Conservation (phyloP, 92 coral and sea anemone genomes). For the Actinostola sp. region DNA sequence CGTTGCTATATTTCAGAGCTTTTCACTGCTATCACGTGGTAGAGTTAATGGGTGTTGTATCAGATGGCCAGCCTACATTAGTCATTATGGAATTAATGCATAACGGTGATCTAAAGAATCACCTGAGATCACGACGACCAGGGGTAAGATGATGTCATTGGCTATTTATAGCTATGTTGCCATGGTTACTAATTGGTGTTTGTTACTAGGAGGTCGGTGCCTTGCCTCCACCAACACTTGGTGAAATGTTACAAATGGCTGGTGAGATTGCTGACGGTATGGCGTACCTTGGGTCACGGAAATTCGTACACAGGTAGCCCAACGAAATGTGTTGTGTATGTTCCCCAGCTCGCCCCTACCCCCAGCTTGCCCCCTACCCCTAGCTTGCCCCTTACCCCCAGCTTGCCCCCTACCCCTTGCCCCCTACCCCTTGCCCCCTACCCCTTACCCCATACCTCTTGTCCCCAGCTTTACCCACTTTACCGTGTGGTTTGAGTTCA, state of each 20-base stretch:
- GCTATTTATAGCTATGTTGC: not conserved
- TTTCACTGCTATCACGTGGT: conserved; percentile 94
- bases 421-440: too few relatives aligned
- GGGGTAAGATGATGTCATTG: conserved; percentile 58
- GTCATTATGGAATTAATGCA: conserved; percentile 99
- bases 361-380: too few relatives aligned
- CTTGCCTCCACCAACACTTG: conserved; percentile 85
- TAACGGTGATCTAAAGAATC: conserved; percentile 92
- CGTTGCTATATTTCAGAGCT: conserved; percentile 53
- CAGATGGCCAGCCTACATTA: conserved; percentile 95
- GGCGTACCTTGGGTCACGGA: conserved; percentile 96
- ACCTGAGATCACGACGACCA: conserved; percentile 89
- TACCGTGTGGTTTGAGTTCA: too few relatives aligned
- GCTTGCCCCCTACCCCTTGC: too few relatives aligned
- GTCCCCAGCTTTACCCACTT: too few relatives aligned
- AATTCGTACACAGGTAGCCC: conserved; percentile 94
- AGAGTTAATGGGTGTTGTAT: conserved; percentile 91
- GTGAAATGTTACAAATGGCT: conserved; percentile 92
- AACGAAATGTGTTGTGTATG: not conserved
- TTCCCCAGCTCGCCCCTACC: too few relatives aligned
- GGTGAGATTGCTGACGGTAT: conserved; percentile 98
- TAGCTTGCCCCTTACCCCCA: too few relatives aligned
- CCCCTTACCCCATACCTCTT: too few relatives aligned
- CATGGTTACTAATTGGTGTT: not conserved
- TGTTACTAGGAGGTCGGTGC: conserved; percentile 65